Evolutionary conservation across 1,140 invertebrate species (phyloP).

Genomic region (Macrocentrus cingulum): DNA sequence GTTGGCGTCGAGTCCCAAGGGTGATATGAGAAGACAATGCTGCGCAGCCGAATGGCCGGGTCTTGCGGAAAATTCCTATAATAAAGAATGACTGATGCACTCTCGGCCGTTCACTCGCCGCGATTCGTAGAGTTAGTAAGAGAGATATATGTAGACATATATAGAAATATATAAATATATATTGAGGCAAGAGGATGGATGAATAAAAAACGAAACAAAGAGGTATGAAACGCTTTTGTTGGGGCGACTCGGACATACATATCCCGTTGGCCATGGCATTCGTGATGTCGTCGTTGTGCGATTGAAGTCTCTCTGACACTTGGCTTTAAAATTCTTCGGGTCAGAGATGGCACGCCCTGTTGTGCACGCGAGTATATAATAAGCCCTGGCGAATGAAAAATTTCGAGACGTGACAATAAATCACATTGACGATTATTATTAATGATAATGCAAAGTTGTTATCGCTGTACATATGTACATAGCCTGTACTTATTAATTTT

Average conservation of each 20-base stretch:
- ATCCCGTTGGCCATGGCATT: conserved; percentile 22
- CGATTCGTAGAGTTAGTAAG: too few relatives aligned
- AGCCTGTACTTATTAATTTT: conserved; percentile 59
- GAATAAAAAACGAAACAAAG: conserved; percentile 5
- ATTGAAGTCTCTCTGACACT: conserved; percentile 12
- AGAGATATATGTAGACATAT: conserved; percentile 8
- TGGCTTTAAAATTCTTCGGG: conserved; percentile 7
- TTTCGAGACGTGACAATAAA: conserved; percentile 41
- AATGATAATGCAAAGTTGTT: conserved; percentile 45
- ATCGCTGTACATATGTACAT: conserved; percentile 61
- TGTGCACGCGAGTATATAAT: not conserved
- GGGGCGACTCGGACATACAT: conserved; percentile 16
- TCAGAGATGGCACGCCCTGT: conserved; percentile 18
- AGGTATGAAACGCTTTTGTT: not conserved
- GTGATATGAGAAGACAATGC: conserved; percentile 8
- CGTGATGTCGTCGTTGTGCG: not conserved
- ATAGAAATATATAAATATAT: conserved; percentile 20
- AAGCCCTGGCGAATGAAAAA: conserved; percentile 15
- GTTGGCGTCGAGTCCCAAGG: not conserved
- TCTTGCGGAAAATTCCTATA: too few relatives aligned
- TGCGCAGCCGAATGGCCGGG: conserved; percentile 23
- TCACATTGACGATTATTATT: conserved; percentile 39
- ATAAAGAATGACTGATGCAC: too few relatives aligned
- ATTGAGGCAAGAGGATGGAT: conserved; percentile 9
- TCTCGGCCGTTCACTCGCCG: too few relatives aligned